Evolutionary conservation across 1,140 invertebrate species (phyloP).

Genomic region (Ips typographus): DNA sequence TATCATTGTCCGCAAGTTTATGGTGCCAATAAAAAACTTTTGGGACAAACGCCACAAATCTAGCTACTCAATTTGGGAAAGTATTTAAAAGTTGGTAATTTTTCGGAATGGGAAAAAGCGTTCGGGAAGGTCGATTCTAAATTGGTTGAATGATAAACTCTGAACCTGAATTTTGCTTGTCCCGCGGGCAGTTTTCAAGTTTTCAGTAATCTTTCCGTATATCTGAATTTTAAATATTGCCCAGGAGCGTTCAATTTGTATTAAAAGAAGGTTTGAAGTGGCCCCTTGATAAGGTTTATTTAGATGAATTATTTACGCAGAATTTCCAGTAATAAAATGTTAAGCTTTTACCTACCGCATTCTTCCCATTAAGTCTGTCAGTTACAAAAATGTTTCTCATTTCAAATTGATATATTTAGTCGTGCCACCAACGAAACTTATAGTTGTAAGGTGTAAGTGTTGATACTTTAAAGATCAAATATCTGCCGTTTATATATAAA

Average conservation of each 20-base stretch:
- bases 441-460: conserved; percentile 6
- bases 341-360: neutral
- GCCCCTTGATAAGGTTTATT: conserved; percentile 4
- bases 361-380: neutral
- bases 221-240: conserved; percentile 35
- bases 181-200: conserved; percentile 29
- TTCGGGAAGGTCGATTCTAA: conserved; percentile 31
- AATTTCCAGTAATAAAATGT: neutral
- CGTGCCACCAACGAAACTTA: conserved; percentile 9
- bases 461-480: conserved; percentile 21
- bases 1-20: neutral
- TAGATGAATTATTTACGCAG: neutral
- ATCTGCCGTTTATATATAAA: conserved; percentile 26
- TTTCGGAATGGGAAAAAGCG: conserved; percentile 19
- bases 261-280: conserved; percentile 16
- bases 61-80: conserved; percentile 24
- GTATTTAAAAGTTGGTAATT: conserved; percentile 29
- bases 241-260: conserved; percentile 31
- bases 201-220: conserved; percentile 36
- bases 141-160: conserved; percentile 35
- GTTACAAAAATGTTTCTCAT: neutral
- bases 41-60: conserved; percentile 18
- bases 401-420: conserved; percentile 1
- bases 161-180: conserved; percentile 27
- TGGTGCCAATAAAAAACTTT: conserved; percentile 16